Evolutionary conservation across 2,888 invertebrate genomes (phyloP).

Genomic region (Catocala fraxini): DNA sequence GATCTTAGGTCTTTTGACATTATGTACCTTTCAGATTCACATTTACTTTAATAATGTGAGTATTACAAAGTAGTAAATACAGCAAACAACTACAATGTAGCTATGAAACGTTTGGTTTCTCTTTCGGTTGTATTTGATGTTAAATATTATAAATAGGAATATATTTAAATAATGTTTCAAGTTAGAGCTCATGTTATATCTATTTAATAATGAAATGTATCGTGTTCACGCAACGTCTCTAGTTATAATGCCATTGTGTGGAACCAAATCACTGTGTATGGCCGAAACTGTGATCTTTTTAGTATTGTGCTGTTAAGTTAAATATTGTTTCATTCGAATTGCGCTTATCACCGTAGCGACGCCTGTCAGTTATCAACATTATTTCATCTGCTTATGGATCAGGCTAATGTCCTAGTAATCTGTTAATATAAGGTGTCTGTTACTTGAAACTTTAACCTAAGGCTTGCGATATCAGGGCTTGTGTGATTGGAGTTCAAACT

Average conservation of each 20-base stretch:
- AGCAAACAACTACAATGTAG: constrained; percentile 64
- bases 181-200: constrained; percentile 60
- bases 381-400: constrained; percentile 2
- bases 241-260: constrained; percentile 58
- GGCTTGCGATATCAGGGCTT: constrained; percentile 27
- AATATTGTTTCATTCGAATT: constrained; percentile 44
- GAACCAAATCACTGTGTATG: constrained; percentile 61
- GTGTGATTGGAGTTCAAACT: constrained; percentile 18
- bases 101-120: constrained; percentile 55
- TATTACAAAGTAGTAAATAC: constrained; percentile 58
- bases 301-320: constrained; percentile 68
- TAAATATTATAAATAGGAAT: constrained; percentile 60
- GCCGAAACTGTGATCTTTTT: constrained; percentile 72
- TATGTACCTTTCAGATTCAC: constrained; percentile 68
- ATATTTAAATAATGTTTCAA: constrained; percentile 58
- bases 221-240: constrained; percentile 58
- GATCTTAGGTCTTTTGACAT: constrained; percentile 81
- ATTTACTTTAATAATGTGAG: constrained; percentile 56
- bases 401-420: constrained; percentile 1
- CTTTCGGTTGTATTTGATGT: constrained; percentile 71
- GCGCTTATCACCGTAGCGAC: constrained; percentile 25
- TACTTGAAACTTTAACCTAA: constrained; percentile 3
- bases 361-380: constrained; percentile 24
- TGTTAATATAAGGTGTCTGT: constrained; percentile 8
- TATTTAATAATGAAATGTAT: constrained; percentile 57